Evolutionary conservation across 1,140 invertebrate species (phyloP).

Genomic region (Cheumatopsyche charites): DNA sequence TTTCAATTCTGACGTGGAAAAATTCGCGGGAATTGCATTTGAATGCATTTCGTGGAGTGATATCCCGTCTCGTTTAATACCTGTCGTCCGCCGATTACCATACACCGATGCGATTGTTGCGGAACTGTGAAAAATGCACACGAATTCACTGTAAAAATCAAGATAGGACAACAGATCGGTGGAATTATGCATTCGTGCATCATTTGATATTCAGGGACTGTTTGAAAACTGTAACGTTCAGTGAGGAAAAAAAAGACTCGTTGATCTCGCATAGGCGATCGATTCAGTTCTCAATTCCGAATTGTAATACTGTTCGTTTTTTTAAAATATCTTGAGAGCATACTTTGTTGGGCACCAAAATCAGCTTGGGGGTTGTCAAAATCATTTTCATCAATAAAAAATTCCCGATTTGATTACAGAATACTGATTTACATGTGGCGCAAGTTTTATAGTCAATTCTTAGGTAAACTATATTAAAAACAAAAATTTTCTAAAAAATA

Average conservation of each 20-base stretch:
- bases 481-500: too few relatives aligned
- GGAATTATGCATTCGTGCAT: conserved; percentile 22
- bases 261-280: conserved; percentile 6
- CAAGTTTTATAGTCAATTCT: too few relatives aligned
- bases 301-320: conserved; percentile 20
- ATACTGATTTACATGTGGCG: too few relatives aligned
- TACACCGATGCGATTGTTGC: neutral
- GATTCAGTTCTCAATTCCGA: conserved; percentile 1
- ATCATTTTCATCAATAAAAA: too few relatives aligned
- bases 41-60: conserved; percentile 6
- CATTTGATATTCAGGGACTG: conserved; percentile 14
- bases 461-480: too few relatives aligned
- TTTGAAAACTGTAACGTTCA: conserved; percentile 11
- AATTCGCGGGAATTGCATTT: conserved; percentile 23
- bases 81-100: conserved; percentile 5
- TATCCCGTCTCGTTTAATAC: neutral
- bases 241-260: neutral
- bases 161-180: too few relatives aligned
- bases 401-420: too few relatives aligned
- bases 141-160: too few relatives aligned
- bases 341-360: neutral
- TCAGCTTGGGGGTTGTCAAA: too few relatives aligned
- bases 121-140: too few relatives aligned
- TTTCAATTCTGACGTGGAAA: conserved; percentile 2
- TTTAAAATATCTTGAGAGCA: neutral